Evolutionary conservation across 2,888 invertebrate species (phyloP).

Genomic region (Plebejus argus): DNA sequence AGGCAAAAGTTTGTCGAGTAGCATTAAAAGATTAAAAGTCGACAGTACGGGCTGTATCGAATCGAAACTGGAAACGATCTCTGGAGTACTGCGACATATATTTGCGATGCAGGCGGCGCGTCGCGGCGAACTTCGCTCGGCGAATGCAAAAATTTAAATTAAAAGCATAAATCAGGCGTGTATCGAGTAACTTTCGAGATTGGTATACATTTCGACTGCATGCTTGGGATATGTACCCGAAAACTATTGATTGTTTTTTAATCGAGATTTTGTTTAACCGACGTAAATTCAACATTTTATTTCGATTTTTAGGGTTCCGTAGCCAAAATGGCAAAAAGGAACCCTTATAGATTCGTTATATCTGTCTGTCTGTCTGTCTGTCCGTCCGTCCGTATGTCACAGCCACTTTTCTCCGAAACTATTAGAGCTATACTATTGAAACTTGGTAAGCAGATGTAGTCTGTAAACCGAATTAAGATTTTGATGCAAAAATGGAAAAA

Average conservation of each 20-base stretch:
- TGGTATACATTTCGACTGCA: slow-evolving; percentile 73
- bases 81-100: slow-evolving; percentile 70
- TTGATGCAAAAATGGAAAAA: too few relatives aligned
- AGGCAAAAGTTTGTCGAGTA: slow-evolving; percentile 72
- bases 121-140: slow-evolving; percentile 73
- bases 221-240: slow-evolving; percentile 55
- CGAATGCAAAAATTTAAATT: slow-evolving; percentile 82
- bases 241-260: slow-evolving; percentile 41
- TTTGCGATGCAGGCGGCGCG: slow-evolving; percentile 79
- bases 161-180: slow-evolving; percentile 81
- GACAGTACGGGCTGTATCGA: slow-evolving; percentile 74
- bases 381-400: too few relatives aligned
- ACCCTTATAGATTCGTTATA: too few relatives aligned
- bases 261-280: slow-evolving; percentile 38
- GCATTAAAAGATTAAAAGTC: slow-evolving; percentile 81
- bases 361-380: too few relatives aligned
- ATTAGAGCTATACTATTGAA: too few relatives aligned
- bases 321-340: too few relatives aligned
- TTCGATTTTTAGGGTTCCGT: too few relatives aligned
- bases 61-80: slow-evolving; percentile 70
- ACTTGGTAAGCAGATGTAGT: too few relatives aligned
- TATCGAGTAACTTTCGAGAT: slow-evolving; percentile 79
- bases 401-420: too few relatives aligned
- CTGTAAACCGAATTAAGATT: too few relatives aligned
- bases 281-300: background rate